Evolutionary conservation across 2,113 vertebrate species (phyloP).

Genomic region (Sula dactylatra): DNA sequence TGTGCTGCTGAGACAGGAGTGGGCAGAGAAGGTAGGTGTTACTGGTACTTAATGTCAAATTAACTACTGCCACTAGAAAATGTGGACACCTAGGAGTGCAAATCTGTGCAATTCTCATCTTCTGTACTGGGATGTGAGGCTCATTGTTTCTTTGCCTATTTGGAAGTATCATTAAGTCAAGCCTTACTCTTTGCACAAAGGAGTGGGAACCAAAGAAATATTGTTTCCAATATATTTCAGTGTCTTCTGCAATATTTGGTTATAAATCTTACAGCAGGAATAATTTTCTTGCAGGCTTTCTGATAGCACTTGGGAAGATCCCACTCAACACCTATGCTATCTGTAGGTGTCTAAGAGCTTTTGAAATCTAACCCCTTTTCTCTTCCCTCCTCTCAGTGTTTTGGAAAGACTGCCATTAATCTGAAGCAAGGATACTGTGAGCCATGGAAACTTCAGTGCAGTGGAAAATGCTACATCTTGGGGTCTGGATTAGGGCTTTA

Average conservation of each 20-base stretch:
- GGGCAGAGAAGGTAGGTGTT: neutral
- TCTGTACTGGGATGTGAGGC: neutral
- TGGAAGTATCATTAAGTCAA: neutral
- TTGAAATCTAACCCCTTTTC: conserved; percentile 8
- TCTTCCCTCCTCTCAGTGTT: neutral
- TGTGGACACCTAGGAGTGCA: neutral
- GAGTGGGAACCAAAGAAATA: neutral
- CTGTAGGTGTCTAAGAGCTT: neutral
- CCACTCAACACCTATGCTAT: neutral
- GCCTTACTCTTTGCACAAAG: neutral
- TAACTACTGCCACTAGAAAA: neutral
- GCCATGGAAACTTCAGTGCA: neutral
- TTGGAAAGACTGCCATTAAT: neutral
- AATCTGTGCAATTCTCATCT: neutral
- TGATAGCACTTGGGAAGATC: neutral
- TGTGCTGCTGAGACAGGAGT: neutral
- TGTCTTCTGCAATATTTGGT: neutral
- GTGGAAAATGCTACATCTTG: neutral
- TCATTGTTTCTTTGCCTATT: neutral
- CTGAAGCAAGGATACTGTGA: neutral
- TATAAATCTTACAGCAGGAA: neutral
- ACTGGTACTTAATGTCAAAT: neutral
- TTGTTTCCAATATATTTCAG: neutral
- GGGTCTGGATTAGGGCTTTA: neutral
- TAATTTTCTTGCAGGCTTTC: neutral